Evolutionary conservation across 1,140 invertebrate species (phyloP).

Genomic region (Scaptomyza graminum): DNA sequence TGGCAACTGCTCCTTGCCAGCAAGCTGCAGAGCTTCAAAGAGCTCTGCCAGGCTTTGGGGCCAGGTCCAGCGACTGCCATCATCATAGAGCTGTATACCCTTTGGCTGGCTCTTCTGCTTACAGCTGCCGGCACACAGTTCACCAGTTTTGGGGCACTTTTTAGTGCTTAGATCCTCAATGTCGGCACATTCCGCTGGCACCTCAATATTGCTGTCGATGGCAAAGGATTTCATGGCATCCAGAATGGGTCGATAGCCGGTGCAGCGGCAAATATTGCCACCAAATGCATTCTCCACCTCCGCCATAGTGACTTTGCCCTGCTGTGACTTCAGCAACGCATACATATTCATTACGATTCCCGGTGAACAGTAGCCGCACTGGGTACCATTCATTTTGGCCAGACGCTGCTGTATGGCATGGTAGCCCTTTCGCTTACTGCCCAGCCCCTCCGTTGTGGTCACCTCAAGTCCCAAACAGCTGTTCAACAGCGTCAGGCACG

Average conservation of each 20-base stretch:
- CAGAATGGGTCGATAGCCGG: too few species aligned
- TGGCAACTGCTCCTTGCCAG: conserved; percentile 69
- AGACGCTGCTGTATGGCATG: conserved; percentile 88
- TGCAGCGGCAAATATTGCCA: too few species aligned
- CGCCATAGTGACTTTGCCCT: conserved; percentile 86
- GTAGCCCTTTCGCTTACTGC: conserved; percentile 88
- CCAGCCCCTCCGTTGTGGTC: conserved; percentile 91
- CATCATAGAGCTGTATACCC: conserved; percentile 56
- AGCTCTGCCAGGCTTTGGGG: conserved; percentile 84
- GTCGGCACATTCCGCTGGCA: conserved; percentile 77
- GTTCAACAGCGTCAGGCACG: conserved; percentile 89
- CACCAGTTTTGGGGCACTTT: conserved; percentile 68
- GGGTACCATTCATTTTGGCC: conserved; percentile 90
- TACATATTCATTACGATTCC: conserved; percentile 96
- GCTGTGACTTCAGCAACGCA: conserved; percentile 85
- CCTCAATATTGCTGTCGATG: conserved; percentile 88
- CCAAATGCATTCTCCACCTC: conserved; percentile 91
- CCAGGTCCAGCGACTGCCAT: conserved; percentile 75
- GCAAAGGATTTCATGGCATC: conserved; percentile 87
- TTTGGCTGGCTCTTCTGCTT: conserved; percentile 49
- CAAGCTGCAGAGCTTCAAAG: conserved; percentile 86
- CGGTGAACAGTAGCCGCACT: conserved; percentile 93
- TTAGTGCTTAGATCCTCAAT: conserved; percentile 72
- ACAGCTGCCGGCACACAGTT: conserved; percentile 59
- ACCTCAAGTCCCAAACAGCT: conserved; percentile 90